phyloP scores from a whole-genome alignment of 2,797 vertebrate genomes.

The Poeciliopsis infans region DNA sequence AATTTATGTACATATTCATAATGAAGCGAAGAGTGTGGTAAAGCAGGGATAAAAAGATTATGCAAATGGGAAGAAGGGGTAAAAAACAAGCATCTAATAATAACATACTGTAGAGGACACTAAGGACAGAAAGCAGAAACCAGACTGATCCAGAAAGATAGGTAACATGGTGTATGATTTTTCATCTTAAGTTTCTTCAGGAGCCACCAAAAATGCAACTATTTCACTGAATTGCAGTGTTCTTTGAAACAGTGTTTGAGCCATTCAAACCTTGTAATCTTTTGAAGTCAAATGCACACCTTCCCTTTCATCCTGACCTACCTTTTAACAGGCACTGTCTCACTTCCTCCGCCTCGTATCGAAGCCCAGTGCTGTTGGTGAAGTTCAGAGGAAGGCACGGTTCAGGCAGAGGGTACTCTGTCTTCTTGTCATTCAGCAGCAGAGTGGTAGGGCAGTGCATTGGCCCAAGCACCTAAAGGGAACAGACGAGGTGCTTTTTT shows the following conservation, averaged over 20 bases:
- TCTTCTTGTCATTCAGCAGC: conserved; percentile 62
- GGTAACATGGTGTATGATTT: not conserved
- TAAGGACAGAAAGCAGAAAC: conserved; percentile 28
- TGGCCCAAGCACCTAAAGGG: conserved; percentile 58
- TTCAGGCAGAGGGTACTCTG: conserved; percentile 65
- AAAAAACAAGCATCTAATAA: conserved; percentile 11
- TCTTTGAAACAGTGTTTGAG: conserved; percentile 14
- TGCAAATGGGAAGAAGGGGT: conserved; percentile 33
- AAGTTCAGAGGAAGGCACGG: conserved; percentile 72
- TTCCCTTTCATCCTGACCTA: conserved; percentile 49
- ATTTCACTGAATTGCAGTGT: conserved; percentile 27
- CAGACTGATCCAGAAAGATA: conserved; percentile 22
- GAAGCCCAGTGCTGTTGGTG: conserved; percentile 73
- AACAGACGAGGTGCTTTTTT: not conserved
- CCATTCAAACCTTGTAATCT: conserved; percentile 13
- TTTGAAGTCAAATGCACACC: conserved; percentile 32
- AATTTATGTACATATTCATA: conserved; percentile 32
- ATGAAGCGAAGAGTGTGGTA: conserved; percentile 17
- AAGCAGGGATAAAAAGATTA: conserved; percentile 38
- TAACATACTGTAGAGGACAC: conserved; percentile 23
- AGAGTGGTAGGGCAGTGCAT: conserved; percentile 76
- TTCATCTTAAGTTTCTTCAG: not conserved
- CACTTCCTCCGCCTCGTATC: conserved; percentile 82
- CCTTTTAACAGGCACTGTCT: conserved; percentile 80
- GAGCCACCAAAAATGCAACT: not conserved